Conservation (phyloP, 2,113 vertebrate genomes). For the Hyaena hyaena region DNA sequence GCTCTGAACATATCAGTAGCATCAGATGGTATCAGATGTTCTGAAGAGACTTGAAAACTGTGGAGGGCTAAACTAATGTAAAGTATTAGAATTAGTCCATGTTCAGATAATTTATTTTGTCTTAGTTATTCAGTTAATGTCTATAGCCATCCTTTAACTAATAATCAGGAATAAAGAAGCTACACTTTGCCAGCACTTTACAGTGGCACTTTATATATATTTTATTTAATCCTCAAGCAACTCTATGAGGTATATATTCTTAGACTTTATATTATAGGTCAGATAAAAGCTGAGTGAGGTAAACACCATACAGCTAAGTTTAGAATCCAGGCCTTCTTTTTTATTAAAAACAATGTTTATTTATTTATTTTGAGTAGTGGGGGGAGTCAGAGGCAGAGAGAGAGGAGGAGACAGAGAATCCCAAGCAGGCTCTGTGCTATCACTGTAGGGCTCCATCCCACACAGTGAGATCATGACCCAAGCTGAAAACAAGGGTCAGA, state of each 20-base stretch:
- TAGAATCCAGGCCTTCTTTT: background rate
- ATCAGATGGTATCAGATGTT: background rate
- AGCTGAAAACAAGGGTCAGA: too few relatives aligned
- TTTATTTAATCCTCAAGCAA: background rate
- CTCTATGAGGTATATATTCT: background rate
- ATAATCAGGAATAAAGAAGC: background rate
- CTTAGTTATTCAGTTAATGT: background rate
- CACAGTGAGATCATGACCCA: too few relatives aligned
- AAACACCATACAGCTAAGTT: background rate
- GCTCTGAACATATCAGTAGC: constrained; percentile 36
- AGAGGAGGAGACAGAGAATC: too few relatives aligned
- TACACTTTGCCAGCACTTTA: background rate
- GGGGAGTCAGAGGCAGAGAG: too few relatives aligned
- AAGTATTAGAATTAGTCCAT: background rate
- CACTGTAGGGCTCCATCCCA: too few relatives aligned
- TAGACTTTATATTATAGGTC: background rate
- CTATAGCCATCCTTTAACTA: background rate
- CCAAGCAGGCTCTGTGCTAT: too few relatives aligned
- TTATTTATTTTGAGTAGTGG: too few relatives aligned
- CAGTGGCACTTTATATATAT: background rate
- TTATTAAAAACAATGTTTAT: too few relatives aligned
- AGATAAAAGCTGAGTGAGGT: background rate
- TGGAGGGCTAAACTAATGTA: background rate
- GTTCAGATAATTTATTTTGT: constrained; percentile 4
- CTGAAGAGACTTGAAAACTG: constrained; percentile 1